phyloP scores from a whole-genome alignment of 2,113 vertebrate species.

The Ageneiosus marmoratus region DNA sequence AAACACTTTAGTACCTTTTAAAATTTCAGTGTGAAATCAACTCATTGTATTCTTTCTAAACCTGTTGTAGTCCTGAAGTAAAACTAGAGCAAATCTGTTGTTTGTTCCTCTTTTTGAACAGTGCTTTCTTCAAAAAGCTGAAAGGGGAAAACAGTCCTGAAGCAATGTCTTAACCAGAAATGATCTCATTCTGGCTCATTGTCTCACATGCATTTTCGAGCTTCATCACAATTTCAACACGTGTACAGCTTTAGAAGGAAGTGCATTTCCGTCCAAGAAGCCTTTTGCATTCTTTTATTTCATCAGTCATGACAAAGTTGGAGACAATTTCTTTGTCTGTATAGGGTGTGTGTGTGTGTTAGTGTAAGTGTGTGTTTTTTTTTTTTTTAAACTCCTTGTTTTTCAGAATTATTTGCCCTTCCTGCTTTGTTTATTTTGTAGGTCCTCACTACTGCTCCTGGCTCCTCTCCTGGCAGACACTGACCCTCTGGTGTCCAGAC shows the following conservation, averaged over 20 bases:
- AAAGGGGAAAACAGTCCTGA: conserved; percentile 22
- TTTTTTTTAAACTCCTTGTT: not conserved
- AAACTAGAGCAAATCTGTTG: not conserved
- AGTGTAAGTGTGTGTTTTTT: too few relatives aligned
- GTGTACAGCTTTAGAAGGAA: not conserved
- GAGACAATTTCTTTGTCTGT: not conserved
- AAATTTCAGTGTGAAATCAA: not conserved
- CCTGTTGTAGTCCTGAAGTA: not conserved
- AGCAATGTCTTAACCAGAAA: conserved; percentile 35
- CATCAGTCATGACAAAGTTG: not conserved
- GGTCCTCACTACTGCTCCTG: conserved; percentile 88
- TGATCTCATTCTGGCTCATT: conserved; percentile 35
- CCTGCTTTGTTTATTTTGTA: conserved; percentile 54
- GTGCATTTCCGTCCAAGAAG: not conserved
- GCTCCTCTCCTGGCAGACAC: conserved; percentile 84
- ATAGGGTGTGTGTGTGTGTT: not conserved
- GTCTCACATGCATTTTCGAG: not conserved
- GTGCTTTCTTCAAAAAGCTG: conserved; percentile 12
- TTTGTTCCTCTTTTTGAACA: not conserved
- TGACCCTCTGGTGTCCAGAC: conserved; percentile 67
- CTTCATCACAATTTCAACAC: conserved; percentile 28
- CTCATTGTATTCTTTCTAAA: not conserved
- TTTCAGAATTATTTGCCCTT: not conserved
- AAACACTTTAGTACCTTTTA: not conserved
- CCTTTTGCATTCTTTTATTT: not conserved